Evolutionary conservation across 2,888 invertebrate species (phyloP).

Genomic region (Chrysolina oricalcia): DNA sequence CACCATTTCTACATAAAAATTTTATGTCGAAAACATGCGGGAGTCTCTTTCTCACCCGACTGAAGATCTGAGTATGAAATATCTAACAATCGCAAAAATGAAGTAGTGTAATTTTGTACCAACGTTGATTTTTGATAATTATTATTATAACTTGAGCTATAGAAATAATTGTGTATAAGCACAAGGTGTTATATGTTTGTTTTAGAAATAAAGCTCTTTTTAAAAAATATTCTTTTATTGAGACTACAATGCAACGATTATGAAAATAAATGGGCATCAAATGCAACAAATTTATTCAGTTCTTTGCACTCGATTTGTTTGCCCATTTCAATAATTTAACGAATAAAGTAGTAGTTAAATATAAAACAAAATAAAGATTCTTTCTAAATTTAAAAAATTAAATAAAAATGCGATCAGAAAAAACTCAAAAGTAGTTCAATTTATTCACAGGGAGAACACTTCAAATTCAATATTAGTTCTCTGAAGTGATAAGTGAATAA

Average conservation of each 20-base stretch:
- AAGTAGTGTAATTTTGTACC: constrained; percentile 49
- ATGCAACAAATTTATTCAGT: constrained; percentile 9
- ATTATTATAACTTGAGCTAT: constrained; percentile 43
- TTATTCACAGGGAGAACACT: background rate
- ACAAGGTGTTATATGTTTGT: constrained; percentile 55
- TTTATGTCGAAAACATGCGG: too few species aligned
- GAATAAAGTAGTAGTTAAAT: background rate
- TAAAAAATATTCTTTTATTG: constrained; percentile 19
- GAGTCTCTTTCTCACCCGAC: background rate
- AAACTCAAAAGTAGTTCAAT: background rate
- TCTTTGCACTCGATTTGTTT: constrained; percentile 2
- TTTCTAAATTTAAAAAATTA: background rate
- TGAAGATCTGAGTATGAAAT: constrained; percentile 18
- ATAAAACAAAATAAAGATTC: background rate
- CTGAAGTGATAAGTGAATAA: too few species aligned
- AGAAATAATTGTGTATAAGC: constrained; percentile 49
- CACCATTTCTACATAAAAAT: too few species aligned
- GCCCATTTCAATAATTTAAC: constrained; percentile 1
- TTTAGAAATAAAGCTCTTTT: constrained; percentile 28
- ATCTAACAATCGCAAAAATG: constrained; percentile 28
- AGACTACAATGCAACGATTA: constrained; percentile 1
- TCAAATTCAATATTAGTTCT: background rate
- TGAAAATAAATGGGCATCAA: background rate
- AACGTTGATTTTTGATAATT: constrained; percentile 50
- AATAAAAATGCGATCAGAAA: background rate